phyloP scores from a whole-genome alignment of 35 echinoderm and acorn worm species.

The Heliocidaris tuberculata region DNA sequence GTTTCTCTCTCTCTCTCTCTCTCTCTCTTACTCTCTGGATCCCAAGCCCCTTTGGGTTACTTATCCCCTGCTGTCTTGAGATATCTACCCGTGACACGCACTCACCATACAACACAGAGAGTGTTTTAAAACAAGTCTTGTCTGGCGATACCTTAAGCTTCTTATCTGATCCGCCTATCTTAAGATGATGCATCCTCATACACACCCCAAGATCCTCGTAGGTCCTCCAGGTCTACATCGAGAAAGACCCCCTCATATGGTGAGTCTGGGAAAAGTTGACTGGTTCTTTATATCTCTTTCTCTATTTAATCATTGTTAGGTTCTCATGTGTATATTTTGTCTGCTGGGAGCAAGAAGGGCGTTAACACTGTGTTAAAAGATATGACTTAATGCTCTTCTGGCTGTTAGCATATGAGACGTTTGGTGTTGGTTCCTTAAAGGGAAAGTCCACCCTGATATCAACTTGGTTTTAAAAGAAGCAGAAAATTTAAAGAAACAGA shows the following conservation, averaged over 20 bases:
- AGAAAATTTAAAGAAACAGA: no score
- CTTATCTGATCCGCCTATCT: not conserved
- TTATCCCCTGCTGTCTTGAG: not conserved
- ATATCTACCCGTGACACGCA: not conserved
- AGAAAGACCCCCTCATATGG: constrained; percentile 28
- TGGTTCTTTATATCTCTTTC: no score
- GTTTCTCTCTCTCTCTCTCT: not conserved
- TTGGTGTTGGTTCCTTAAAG: no score
- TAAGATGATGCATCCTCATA: constrained; percentile 20
- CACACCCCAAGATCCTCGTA: not conserved
- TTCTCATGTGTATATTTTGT: no score
- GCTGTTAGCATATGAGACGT: no score
- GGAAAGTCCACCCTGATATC: no score
- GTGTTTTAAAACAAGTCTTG: not conserved
- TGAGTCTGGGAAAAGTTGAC: not conserved
- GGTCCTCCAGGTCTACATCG: not conserved
- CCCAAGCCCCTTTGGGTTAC: not conserved
- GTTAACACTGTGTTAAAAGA: no score
- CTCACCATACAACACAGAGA: not conserved
- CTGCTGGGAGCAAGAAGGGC: no score
- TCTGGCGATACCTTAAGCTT: not conserved
- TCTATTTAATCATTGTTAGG: no score
- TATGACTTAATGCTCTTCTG: no score
- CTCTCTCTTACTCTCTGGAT: not conserved
- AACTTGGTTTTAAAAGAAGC: no score